These are phyloP conservation scores for Drosophila paucipuncta DNA, from an alignment of 2,888 invertebrate species.

Conservation along the genomic window DNA sequence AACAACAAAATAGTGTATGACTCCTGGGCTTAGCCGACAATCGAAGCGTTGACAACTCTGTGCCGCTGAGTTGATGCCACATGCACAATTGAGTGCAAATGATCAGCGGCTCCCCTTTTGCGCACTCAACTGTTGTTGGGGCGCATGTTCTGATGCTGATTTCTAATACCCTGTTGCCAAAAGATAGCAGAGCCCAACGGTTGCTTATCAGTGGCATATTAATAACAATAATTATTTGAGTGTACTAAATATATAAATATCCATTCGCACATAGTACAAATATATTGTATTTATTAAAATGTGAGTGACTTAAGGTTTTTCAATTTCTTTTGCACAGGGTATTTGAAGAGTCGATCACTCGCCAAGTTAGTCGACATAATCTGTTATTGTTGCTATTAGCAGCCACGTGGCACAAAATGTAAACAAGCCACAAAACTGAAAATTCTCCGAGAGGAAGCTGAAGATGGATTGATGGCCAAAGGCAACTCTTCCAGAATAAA, in stretches of 20 bases:
- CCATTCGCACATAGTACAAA: no score
- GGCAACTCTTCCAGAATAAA: not conserved
- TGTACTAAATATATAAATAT: not conserved
- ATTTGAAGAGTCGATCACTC: not conserved
- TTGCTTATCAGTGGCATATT: not conserved
- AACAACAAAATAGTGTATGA: slow-evolving; percentile 11
- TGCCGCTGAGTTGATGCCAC: slow-evolving; percentile 32
- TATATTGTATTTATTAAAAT: not conserved
- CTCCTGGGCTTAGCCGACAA: not conserved
- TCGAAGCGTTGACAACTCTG: slow-evolving; percentile 37
- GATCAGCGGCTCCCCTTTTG: slow-evolving; percentile 32
- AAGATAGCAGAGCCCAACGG: not conserved
- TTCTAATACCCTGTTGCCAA: slow-evolving; percentile 20
- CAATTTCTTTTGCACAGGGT: slow-evolving; percentile 15
- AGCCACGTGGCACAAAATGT: slow-evolving; percentile 73
- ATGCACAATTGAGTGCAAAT: slow-evolving; percentile 54
- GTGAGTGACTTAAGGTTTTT: no score
- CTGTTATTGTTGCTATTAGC: slow-evolving; percentile 50
- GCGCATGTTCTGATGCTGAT: slow-evolving; percentile 28
- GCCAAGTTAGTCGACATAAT: not conserved
- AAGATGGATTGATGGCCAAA: not conserved
- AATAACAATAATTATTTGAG: not conserved
- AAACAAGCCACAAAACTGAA: slow-evolving; percentile 66
- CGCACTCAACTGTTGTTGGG: slow-evolving; percentile 31
- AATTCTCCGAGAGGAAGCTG: slow-evolving; percentile 10